phyloP scores from a whole-genome alignment of 2,888 invertebrate genomes.

The Abrostola tripartita region DNA sequence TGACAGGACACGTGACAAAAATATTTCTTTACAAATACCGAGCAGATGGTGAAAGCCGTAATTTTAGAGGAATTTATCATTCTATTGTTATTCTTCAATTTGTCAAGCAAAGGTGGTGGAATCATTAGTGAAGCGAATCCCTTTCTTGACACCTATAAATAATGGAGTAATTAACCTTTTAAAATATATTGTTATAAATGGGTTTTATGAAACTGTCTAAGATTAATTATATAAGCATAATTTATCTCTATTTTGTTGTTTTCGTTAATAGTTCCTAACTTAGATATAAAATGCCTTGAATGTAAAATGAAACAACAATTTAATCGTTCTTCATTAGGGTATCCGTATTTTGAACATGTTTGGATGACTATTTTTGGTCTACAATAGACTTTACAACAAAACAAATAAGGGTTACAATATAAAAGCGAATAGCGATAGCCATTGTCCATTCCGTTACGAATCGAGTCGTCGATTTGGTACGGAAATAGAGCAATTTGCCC shows the following conservation, averaged over 20 bases:
- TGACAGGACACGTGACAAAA: slow-evolving; percentile 76
- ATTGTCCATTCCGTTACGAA: slow-evolving; percentile 76
- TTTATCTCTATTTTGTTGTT: slow-evolving; percentile 22
- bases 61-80: slow-evolving; percentile 59
- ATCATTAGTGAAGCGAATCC: slow-evolving; percentile 38
- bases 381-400: slow-evolving; percentile 11
- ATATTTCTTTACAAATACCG: slow-evolving; percentile 61
- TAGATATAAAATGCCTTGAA: not conserved
- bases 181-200: slow-evolving; percentile 23
- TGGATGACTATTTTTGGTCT: not conserved
- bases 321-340: slow-evolving; percentile 7
- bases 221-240: slow-evolving; percentile 22
- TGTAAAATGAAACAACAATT: slow-evolving; percentile 8
- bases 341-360: slow-evolving; percentile 7
- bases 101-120: slow-evolving; percentile 58
- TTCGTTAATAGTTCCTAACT: not conserved
- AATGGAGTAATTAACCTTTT: slow-evolving; percentile 43
- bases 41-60: slow-evolving; percentile 77
- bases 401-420: slow-evolving; percentile 10
- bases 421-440: not conserved
- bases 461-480: slow-evolving; percentile 75
- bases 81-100: slow-evolving; percentile 69
- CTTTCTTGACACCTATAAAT: slow-evolving; percentile 36
- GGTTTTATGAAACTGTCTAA: slow-evolving; percentile 13
- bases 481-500: slow-evolving; percentile 84